phyloP scores from a whole-genome alignment of 2,888 invertebrate species.

The Elysia crispata region DNA sequence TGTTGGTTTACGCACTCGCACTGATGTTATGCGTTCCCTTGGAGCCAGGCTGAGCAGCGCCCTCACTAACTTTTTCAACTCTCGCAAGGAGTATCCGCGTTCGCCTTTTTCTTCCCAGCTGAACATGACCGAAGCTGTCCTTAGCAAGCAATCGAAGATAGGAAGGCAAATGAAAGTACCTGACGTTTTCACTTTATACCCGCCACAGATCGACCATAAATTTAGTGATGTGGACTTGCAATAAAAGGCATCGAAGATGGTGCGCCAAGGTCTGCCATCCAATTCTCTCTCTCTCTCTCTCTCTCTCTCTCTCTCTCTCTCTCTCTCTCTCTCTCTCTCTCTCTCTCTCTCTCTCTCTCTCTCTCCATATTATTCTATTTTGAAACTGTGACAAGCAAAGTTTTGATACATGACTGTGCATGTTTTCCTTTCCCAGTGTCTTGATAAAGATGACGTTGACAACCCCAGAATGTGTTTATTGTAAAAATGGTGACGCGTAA shows the following conservation, averaged over 20 bases:
- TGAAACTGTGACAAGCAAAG: not conserved
- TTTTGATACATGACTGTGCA: no score
- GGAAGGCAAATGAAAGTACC: constrained; percentile 61
- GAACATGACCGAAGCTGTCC: not conserved
- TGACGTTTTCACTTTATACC: constrained; percentile 58
- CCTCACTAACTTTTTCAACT: constrained; percentile 63
- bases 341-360: constrained; percentile 39
- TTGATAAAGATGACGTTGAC: constrained; percentile 17
- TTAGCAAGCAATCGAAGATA: constrained; percentile 51
- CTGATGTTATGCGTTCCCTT: constrained; percentile 58
- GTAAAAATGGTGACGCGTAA: constrained; percentile 13
- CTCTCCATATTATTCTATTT: constrained; percentile 17
- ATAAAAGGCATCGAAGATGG: not conserved
- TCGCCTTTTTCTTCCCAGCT: constrained; percentile 1
- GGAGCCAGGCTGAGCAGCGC: constrained; percentile 63
- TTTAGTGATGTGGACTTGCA: not conserved
- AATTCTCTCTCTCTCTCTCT: not conserved
- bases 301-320: constrained; percentile 43
- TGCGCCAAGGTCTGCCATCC: not conserved
- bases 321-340: constrained; percentile 44
- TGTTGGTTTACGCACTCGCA: constrained; percentile 44
- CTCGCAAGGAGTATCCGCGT: constrained; percentile 55
- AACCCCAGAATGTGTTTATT: not conserved
- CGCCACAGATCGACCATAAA: constrained; percentile 4
- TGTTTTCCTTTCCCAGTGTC: no score